Percentiles rank a stretch among this genome's conserved stretches.
phyloP scores from a whole-genome alignment of 2,888 invertebrate genomes.

The Drosophila maculinotata region DNA sequence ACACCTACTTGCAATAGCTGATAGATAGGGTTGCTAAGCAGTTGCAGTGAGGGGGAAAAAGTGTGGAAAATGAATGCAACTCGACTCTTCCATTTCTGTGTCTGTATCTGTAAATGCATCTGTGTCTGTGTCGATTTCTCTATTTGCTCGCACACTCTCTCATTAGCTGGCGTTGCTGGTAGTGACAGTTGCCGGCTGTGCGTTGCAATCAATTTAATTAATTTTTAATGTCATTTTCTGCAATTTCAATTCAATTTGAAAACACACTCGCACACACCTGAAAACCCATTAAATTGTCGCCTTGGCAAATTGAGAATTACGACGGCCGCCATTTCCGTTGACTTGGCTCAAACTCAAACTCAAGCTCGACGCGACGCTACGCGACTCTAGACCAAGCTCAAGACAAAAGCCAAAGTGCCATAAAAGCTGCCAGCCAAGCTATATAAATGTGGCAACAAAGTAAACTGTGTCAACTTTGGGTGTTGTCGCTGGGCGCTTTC shows the following conservation, averaged over 20 bases:
- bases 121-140: slow-evolving; percentile 11
- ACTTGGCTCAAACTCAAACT: slow-evolving; percentile 60
- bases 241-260: slow-evolving; percentile 81
- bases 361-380: slow-evolving; percentile 25
- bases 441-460: slow-evolving; percentile 81
- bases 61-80: slow-evolving; percentile 33
- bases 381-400: slow-evolving; percentile 52
- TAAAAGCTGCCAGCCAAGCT: slow-evolving; percentile 76
- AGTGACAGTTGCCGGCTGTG: slow-evolving; percentile 62
- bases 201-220: slow-evolving; percentile 83
- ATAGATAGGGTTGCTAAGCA: too few species aligned
- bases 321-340: slow-evolving; percentile 76
- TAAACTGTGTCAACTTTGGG: slow-evolving; percentile 77
- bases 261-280: slow-evolving; percentile 68
- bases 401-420: slow-evolving; percentile 78
- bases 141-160: slow-evolving; percentile 19
- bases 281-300: slow-evolving; percentile 81
- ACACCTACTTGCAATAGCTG: too few species aligned
- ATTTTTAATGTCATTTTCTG: slow-evolving; percentile 83
- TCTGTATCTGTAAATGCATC: slow-evolving; percentile 8
- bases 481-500: slow-evolving; percentile 36
- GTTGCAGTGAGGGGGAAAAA: too few species aligned
- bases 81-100: slow-evolving; percentile 3
- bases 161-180: slow-evolving; percentile 45
- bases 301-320: slow-evolving; percentile 83